Percentiles rank a stretch among this genome's conserved stretches.
phyloP scores from a whole-genome alignment of 2,113 vertebrate species.

The Myodes glareolus region DNA sequence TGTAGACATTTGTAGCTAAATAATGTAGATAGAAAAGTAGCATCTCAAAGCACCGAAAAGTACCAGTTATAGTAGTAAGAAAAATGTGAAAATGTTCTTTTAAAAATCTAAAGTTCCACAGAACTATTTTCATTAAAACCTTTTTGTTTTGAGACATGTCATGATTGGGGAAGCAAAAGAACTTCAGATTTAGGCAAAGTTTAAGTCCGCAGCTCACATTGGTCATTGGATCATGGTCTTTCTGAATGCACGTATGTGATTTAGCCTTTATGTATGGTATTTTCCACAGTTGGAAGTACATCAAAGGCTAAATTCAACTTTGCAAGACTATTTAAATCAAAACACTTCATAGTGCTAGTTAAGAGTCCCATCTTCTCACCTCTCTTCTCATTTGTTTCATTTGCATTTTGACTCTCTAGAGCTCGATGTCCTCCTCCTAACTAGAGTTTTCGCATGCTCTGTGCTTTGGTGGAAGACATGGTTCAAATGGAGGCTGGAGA shows the following conservation, averaged over 20 bases:
- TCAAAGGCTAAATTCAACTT: background rate
- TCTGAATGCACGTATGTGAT: background rate
- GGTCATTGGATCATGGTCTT: background rate
- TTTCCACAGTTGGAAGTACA: background rate
- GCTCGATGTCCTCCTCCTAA: background rate
- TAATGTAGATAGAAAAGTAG: background rate
- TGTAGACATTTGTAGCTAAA: background rate
- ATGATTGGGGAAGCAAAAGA: background rate
- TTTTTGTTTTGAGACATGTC: background rate
- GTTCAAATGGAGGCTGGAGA: background rate
- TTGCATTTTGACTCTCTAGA: background rate
- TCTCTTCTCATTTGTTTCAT: background rate
- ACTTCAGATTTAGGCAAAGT: background rate
- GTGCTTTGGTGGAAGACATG: background rate
- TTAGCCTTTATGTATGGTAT: background rate
- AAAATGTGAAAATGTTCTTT: background rate
- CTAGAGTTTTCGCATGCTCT: background rate
- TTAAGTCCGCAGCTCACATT: background rate
- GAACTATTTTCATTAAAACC: background rate
- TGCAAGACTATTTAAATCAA: background rate
- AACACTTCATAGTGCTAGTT: background rate
- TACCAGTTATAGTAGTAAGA: background rate
- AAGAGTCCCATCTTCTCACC: background rate
- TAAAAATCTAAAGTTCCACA: background rate
- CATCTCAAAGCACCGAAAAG: background rate